Evolutionary conservation across 1,140 invertebrate genomes (phyloP).

Genomic region (Aphidius ervi): DNA sequence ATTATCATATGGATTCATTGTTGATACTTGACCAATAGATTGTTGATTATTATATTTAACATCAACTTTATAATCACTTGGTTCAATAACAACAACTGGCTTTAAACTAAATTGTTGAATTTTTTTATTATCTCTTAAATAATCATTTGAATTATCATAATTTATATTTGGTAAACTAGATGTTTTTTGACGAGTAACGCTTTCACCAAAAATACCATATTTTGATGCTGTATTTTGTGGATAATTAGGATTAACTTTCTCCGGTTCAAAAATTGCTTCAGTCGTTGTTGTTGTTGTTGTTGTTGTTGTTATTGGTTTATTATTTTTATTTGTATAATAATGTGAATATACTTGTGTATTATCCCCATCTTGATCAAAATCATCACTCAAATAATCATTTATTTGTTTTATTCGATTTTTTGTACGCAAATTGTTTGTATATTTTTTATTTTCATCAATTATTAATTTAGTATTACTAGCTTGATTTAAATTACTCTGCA

Average conservation of each 20-base stretch:
- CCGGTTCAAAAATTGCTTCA: constrained; percentile 24
- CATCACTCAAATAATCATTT: constrained; percentile 30
- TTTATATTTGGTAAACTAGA: constrained; percentile 7
- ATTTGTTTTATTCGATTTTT: constrained; percentile 25
- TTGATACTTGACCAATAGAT: neutral
- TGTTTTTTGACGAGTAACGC: constrained; percentile 15
- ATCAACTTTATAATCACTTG: constrained; percentile 32
- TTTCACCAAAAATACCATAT: constrained; percentile 27
- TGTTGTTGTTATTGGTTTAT: constrained; percentile 14
- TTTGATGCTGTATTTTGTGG: constrained; percentile 24
- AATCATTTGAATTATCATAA: constrained; percentile 6
- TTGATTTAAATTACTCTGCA: constrained; percentile 24
- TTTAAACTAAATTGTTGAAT: constrained; percentile 25
- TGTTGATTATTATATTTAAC: constrained; percentile 21
- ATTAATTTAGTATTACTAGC: neutral
- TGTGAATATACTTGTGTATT: constrained; percentile 15
- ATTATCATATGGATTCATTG: neutral
- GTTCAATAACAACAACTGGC: constrained; percentile 37
- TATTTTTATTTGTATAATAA: constrained; percentile 18
- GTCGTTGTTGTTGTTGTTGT: constrained; percentile 4
- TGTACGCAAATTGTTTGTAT: neutral
- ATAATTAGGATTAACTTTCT: constrained; percentile 34
- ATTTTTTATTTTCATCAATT: constrained; percentile 4
- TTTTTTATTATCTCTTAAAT: constrained; percentile 1
- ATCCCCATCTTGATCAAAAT: constrained; percentile 11